Evolutionary conservation across 2,797 vertebrate genomes (phyloP), one percentile per base, ranked within the genome.

Genomic region (Ispidina lecontei): DNA sequence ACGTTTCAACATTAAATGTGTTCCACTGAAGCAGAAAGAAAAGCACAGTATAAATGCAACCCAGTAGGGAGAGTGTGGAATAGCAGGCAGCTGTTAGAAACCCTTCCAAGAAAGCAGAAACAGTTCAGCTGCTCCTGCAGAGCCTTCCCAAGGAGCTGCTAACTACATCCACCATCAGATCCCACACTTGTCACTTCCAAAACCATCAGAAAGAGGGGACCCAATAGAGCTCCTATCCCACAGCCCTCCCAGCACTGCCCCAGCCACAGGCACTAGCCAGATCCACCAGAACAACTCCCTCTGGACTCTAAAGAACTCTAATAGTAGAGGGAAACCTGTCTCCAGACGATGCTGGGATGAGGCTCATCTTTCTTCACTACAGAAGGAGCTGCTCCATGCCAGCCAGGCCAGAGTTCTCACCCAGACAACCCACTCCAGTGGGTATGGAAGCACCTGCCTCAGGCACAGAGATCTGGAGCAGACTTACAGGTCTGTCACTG

Each of bases 101-200:
- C 6, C 46, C 29, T 14, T 23, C 64, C 51, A 79, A 44, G 64
- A 58, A 39, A 60, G 59, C 37, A 72, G 18, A 26, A 71, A 37
- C 4, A 3, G 33, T 41, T 35, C 14, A 21, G 44, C 4, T 26
- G 46, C 59, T 63, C 35, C 35, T 70, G n/a, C 25, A 77, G 17
- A 23, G 52, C 56, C 25, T 8, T 49, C 47, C 55, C 33, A 14
- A 35, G 37, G 39, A 37, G 3, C n/a, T 7, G 18, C 8, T 21
- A 35, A 11, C 26, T 26, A 47, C 23, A 39, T 1, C 25, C 0
- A 2, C 35, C 26, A 9, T 29, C 2, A 43, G 49, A 51, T 16
- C 49, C 49, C 49, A 14, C 37, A 41, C 20, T 7, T 6, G 29
- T 1, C 21, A 49, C 46, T 43, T 33, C 73, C 60, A 43, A 54